Percentiles rank a stretch among this genome's conserved stretches.
These are phyloP conservation scores for Anaspis maculata DNA, from an alignment of 2,888 invertebrate genomes.

Conservation along the genomic window DNA sequence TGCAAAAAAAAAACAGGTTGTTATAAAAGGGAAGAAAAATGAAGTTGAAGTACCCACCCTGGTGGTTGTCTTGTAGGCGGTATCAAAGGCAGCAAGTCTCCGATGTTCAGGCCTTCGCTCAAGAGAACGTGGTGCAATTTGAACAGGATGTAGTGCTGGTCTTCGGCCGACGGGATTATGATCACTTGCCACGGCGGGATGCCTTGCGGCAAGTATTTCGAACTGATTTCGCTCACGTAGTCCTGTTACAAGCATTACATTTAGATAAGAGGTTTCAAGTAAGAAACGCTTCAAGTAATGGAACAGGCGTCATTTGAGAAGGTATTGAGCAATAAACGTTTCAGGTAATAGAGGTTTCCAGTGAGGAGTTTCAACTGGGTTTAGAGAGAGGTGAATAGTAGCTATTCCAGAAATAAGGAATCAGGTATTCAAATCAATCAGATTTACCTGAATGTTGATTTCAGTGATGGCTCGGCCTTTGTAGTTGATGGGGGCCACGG, in stretches of 20 bases:
- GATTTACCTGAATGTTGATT: conserved; percentile 67
- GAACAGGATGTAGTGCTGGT: conserved; percentile 59
- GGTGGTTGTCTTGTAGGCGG: conserved; percentile 30
- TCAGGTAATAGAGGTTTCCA: no score
- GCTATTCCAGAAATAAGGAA: no score
- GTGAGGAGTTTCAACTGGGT: no score
- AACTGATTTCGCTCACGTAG: conserved; percentile 67
- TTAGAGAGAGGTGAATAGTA: no score
- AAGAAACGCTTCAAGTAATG: no score
- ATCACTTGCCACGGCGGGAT: conserved; percentile 76
- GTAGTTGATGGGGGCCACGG: conserved; percentile 54
- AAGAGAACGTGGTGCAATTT: conserved; percentile 70
- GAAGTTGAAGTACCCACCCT: conserved; percentile 28
- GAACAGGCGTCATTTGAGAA: no score
- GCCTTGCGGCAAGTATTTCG: conserved; percentile 64
- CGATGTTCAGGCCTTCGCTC: conserved; percentile 64
- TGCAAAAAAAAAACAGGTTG: no score
- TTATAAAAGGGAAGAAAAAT: no score
- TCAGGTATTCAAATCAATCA: no score
- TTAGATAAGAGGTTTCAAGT: no score
- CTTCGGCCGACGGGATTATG: conserved; percentile 56
- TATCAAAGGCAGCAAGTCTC: conserved; percentile 63
- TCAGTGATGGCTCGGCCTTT: conserved; percentile 64
- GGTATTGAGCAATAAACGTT: no score
- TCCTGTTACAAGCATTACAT: conserved; percentile 49